Conservation (phyloP, 2,113 vertebrate genomes). For the Campylorhamphus procurvoides region DNA sequence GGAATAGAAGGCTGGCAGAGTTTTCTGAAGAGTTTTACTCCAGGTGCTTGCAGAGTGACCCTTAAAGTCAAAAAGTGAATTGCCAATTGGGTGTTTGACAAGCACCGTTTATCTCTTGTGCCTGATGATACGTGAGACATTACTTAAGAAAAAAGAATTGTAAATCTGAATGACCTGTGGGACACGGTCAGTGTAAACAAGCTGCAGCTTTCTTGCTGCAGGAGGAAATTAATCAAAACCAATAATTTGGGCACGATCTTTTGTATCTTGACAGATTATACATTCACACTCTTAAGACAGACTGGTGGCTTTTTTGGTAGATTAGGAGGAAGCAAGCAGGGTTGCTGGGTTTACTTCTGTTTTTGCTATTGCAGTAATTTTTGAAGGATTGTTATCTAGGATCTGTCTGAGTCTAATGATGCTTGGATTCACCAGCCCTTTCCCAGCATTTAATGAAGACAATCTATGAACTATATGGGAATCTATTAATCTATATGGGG, state of each 20-base stretch:
- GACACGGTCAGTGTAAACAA: neutral
- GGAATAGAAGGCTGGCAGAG: neutral
- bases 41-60: neutral
- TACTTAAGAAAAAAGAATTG: neutral
- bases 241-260: neutral
- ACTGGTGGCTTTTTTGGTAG: neutral
- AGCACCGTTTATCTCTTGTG: neutral
- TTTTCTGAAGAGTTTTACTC: constrained; percentile 8
- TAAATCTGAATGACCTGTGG: constrained; percentile 6
- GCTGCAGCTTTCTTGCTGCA: neutral
- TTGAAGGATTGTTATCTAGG: neutral
- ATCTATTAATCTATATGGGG: neutral
- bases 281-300: neutral
- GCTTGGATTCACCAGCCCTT: neutral
- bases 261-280: neutral
- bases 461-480: neutral
- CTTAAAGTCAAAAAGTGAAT: constrained; percentile 7
- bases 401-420: neutral
- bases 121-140: neutral
- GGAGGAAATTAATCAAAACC: neutral
- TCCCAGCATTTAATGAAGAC: neutral
- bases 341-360: neutral
- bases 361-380: neutral
- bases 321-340: neutral
- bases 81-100: constrained; percentile 29